A percentile compares a stretch with the other conserved stretches of the same genome.
These are phyloP conservation scores for Nymphicus hollandicus DNA, from an alignment of 2,113 vertebrate genomes.

Conservation along the genomic window DNA sequence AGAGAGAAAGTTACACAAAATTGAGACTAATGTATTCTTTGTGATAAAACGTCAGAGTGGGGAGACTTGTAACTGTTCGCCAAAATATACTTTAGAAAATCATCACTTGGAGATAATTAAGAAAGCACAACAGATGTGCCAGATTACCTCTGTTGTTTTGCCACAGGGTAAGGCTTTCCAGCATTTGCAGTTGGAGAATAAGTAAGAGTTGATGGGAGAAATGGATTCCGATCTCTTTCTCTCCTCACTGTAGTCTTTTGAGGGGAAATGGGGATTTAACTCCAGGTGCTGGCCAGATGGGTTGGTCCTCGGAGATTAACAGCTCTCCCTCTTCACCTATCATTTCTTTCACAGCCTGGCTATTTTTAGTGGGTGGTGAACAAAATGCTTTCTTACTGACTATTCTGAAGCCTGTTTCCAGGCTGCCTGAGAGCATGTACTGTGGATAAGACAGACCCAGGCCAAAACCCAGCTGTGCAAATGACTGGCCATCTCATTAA, in stretches of 20 bases:
- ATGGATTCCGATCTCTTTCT: background rate
- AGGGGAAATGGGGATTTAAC: background rate
- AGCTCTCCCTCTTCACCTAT: background rate
- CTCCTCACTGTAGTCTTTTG: background rate
- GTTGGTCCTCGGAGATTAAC: background rate
- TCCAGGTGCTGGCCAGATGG: background rate
- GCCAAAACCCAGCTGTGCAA: background rate
- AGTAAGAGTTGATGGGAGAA: background rate
- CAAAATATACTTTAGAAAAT: background rate
- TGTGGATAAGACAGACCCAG: background rate
- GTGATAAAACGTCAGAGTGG: background rate
- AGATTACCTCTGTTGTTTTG: background rate
- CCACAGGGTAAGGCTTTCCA: background rate
- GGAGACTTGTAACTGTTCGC: background rate
- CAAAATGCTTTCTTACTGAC: background rate
- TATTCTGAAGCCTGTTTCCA: background rate
- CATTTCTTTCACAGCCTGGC: accelerated
- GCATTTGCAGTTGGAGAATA: background rate
- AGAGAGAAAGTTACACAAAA: background rate
- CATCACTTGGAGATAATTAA: background rate
- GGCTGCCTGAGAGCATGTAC: background rate
- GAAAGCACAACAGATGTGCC: background rate
- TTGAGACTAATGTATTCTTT: background rate
- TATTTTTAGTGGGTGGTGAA: background rate
- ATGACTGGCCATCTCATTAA: background rate